Evolutionary conservation across 2,888 invertebrate species (phyloP), one percentile per base, ranked within the genome.

Genomic region (Phlogophora meticulosa): DNA sequence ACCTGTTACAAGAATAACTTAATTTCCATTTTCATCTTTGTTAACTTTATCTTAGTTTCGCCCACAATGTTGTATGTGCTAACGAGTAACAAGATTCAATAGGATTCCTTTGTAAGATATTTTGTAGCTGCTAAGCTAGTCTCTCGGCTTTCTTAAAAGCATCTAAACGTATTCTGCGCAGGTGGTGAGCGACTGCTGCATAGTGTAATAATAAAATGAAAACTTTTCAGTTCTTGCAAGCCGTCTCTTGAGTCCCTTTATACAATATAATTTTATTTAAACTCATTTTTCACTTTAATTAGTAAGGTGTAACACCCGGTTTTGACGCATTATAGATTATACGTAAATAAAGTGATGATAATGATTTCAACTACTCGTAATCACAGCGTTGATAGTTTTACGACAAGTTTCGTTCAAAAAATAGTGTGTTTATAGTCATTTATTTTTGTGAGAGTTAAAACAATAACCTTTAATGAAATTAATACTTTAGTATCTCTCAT

Each of bases 191-290:
- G 22, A 43, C 15, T 49, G 42, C 43, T 60, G 70, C 38, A 51
- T 22, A 17, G 13, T 70, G 61, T 61, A 38, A 43, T 60, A 69
- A 60, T 49, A 51, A 51, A 60, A 51, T 68, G 38, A 32, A 70
- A 68, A 68, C 61, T 68, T 68, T 70, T 51, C 42, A 32, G 49
- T 51, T 70, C 22, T 32, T 45, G 61, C 49, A 32, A 68, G 70
- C 60, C 38, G 13, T 51, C 11, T 49, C 60, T 45, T 60, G 38
- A 51, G 49, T 17, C 32, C 51, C 38, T 43, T 51, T 40, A 69
- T 70, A 61, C 20, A 70, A 68, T 43, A 70, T 70, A 1, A 20
- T 20, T 22, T 40, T 38, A n/a, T n/a, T n/a, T n/a, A n/a, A n/a
- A n/a, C 49, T 51, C 17, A n/a, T 22, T 22, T 51, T 38, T 60